Percentiles rank a stretch among this genome's conserved stretches.
Conservation (phyloP, 2,113 vertebrate species). For the Aepyceros melampus region DNA sequence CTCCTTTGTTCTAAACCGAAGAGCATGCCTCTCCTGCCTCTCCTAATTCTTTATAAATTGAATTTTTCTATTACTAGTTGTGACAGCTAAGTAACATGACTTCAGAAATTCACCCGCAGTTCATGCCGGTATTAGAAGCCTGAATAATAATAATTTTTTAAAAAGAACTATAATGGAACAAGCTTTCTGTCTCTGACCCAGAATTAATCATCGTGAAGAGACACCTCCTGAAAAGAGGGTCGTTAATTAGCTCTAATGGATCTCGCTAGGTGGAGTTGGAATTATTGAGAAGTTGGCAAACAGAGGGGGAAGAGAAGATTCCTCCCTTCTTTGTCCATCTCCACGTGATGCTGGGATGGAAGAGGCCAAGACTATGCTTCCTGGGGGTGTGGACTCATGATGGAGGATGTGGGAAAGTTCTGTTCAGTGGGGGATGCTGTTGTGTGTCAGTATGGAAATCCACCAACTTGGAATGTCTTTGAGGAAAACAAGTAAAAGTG, state of each 20-base stretch:
- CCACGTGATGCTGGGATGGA: neutral
- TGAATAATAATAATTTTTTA: slow-evolving; percentile 69
- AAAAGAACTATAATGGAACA: slow-evolving; percentile 60
- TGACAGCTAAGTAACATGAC: slow-evolving; percentile 71
- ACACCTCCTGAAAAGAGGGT: slow-evolving; percentile 46
- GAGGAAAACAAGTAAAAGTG: neutral
- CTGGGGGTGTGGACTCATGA: neutral
- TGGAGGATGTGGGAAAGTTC: neutral
- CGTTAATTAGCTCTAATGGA: slow-evolving; percentile 67
- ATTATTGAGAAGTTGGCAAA: slow-evolving; percentile 36
- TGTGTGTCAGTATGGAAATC: neutral
- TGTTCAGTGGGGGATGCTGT: neutral
- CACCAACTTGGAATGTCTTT: neutral
- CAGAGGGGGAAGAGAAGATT: neutral
- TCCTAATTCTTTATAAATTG: slow-evolving; percentile 70
- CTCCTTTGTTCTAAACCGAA: slow-evolving; percentile 49
- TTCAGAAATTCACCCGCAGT: slow-evolving; percentile 68
- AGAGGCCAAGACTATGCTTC: neutral
- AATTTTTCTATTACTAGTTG: slow-evolving; percentile 64
- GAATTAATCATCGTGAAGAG: slow-evolving; percentile 66
- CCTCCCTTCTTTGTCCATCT: neutral
- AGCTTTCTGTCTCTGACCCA: slow-evolving; percentile 66
- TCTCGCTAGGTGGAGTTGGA: slow-evolving; percentile 45
- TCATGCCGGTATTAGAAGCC: slow-evolving; percentile 56
- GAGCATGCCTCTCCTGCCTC: slow-evolving; percentile 53